Base-by-base conservation (phyloP, 2,888 invertebrate genomes). In the Megaustenia siamemsis region DNA sequence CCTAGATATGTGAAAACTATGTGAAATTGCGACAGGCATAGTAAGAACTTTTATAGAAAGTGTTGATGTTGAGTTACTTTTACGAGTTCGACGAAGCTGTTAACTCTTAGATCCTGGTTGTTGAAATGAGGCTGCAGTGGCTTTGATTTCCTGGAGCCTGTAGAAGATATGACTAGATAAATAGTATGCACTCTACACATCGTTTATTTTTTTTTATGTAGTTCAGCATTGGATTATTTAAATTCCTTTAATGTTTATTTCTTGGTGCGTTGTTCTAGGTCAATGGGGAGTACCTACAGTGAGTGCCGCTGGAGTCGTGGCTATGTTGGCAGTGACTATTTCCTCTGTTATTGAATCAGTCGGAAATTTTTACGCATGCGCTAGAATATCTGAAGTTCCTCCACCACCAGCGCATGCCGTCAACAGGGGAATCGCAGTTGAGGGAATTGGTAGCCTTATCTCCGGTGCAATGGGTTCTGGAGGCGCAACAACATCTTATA, bases 291-390 rank as follows among this genome's bases (percentile, higher is more conserved):
- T 90, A 40, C 93, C 93, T 0, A 93, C 92, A 28, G 88, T 92
- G 32, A 91, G 90, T 79, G 81, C 90, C 2, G 89, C 92, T 4
- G 90, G 92, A 28, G 92, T 90, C 81, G 89, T 91, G 87, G 93
- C 91, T 1, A 90, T 93, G 89, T 75, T 93, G 49, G 91, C 93
- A 0, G 93, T 92, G 0, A 92, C 93, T 18, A 85, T 93, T 28
- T 89, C 93, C 6, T 93, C 93, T 15, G 91, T 91, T 68, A 91
- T 93, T 3, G 93, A 93, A 86, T 93, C 92, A 21, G 96, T 97
- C 86, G 97, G 97, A 90, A 97, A 98, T 93, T 98, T 98, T 94
- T 97, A 97, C 81, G 97, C 97, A n/a, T 97, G 97, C 1, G 97
- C 98, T 18, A 92, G 95, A 86, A 93, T 95, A 49, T 93, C 94